Conservation (phyloP, 2,113 vertebrate species). For the Lathamus discolor region DNA sequence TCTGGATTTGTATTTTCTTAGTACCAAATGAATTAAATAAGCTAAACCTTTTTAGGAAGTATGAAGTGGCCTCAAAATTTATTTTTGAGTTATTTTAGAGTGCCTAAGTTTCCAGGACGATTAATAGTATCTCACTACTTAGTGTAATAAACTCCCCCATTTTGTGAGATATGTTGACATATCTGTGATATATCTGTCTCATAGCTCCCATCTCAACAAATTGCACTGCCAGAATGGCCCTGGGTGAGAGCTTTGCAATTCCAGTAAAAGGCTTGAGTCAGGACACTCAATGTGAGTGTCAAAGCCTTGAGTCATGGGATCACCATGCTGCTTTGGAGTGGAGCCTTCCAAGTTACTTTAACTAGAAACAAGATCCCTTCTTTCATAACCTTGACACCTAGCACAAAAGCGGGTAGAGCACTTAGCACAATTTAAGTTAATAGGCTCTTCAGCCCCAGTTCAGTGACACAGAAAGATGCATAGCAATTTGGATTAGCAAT, state of each 20-base stretch:
- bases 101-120: neutral
- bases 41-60: conserved; percentile 39
- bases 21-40: conserved; percentile 52
- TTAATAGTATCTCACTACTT: neutral
- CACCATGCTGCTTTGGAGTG: neutral
- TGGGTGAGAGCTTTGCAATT: neutral
- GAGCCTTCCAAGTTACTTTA: neutral
- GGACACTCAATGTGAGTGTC: too few species aligned
- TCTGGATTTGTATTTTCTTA: conserved; percentile 46
- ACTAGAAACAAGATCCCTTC: neutral
- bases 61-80: conserved; percentile 28
- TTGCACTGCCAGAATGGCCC: neutral
- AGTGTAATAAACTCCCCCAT: neutral
- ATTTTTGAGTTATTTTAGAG: neutral
- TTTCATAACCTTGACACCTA: neutral
- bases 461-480: neutral
- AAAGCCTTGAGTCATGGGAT: neutral
- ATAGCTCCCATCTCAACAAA: neutral
- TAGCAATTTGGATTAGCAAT: neutral
- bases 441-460: neutral
- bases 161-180: neutral
- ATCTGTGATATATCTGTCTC: neutral
- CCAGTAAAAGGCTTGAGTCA: neutral
- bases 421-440: neutral
- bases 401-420: neutral